Base-by-base conservation (phyloP, 2,797 vertebrate species). In the Sciurus carolinensis region DNA sequence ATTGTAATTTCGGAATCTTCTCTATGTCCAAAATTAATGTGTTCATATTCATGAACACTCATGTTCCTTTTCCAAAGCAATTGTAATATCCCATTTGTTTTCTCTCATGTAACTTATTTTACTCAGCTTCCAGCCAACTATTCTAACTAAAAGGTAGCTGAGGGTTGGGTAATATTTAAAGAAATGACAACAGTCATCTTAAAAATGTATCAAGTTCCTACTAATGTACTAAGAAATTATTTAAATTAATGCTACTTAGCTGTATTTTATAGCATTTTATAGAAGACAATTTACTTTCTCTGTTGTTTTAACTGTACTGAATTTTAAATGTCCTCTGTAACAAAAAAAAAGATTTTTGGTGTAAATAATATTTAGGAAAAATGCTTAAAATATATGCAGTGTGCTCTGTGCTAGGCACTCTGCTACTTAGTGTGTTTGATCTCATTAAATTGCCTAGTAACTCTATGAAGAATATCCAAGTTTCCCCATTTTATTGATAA, bases 181-280 rank as follows among this genome's bases (percentile, higher is more conserved):
- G 91, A 36, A 92, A 94, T 75, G 62, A 73, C 26, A 80, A 18
- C 7, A 17, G 30, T 28, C 14, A n/a, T 87, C 36, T n/a, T 91
- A 91, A 75, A 54, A 94, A 83, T 72, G 3, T 91, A 76, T 50
- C 75, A 30, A 66, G 17, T 80, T 82, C 8, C 9, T 87, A 47
- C 39, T 82, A 92, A 91, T 88, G 28, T 83, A 73, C 36, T 84
- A 93, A 96, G 67, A 83, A 89, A 86, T 79, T 8, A 77, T 88
- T 95, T 89, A 88, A 88, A 75, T 80, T 71, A 84, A 64, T 89
- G 26, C 36, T 62, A 54, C 54, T 57, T 91, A 76, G 12, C 26
- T 64, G 12, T 67, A 81, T 91, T 79, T 89, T 22, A 76, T 5
- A 77, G 3, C 28, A 84, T 83, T 89, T 84, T 83, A 39, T 50